Evolutionary conservation across 2,888 invertebrate genomes (phyloP), one percentile per base, ranked within the genome.

Genomic region (Blera fallax): DNA sequence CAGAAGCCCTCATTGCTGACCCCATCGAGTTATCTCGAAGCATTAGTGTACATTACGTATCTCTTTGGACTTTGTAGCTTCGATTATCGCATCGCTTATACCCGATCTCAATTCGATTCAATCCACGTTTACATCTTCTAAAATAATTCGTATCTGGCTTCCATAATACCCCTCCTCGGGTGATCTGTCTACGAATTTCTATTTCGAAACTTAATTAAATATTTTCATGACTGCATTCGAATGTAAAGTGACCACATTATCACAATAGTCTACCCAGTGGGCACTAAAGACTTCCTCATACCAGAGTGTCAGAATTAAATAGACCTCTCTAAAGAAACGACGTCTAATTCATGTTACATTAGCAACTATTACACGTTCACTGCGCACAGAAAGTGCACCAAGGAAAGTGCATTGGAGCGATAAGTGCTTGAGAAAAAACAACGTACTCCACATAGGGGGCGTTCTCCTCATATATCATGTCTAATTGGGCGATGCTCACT

Each of bases 401-500:
- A 27, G n/a, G 34, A 64, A 56, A 27, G 40, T 58, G 50, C 77
- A 77, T 70, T 77, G 24, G 18, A 77, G 76, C 76, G 62, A 29
- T 37, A 69, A 81, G 50, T 67, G 60, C 43, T 70, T 64, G 40
- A 18, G 56, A 72, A 65, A 21, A n/a, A n/a, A 32, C 4, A 40
- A 24, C 32, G 29, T 24, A n/a, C 37, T 24, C 29, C 14, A 50
- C n/a, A n/a, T n/a, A 34, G 76, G 21, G 64, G 64, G 78, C 62
- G 70, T 78, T 29, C 45, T 65, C 56, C 78, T 62, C 54, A n/a
- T 58, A 72, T 64, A 64, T 65, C 72, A 50, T 64, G 45, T 70
- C 76, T 76, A 69, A 76, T 69, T 76, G 81, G 34, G 70, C 56
- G 54, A 60, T 69, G 60, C 29, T 34, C 43, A 74, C 60, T 48